Evolutionary conservation across 2,113 vertebrate species (phyloP).

Genomic region (Peucedramus taeniatus): DNA sequence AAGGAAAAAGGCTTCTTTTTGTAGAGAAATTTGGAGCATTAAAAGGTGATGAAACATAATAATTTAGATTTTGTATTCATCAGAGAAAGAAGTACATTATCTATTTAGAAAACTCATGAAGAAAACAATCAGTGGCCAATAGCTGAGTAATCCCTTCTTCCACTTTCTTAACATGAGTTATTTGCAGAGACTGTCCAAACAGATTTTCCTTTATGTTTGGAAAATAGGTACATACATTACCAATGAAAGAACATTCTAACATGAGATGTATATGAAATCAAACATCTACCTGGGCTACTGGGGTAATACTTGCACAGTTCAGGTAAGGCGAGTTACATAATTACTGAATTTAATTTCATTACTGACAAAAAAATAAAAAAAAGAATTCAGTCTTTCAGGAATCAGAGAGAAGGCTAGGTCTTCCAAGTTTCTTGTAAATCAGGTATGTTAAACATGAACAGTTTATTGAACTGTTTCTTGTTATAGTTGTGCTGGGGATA

Average conservation of each 20-base stretch:
- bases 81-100: background rate
- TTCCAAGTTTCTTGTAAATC: background rate
- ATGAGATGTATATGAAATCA: background rate
- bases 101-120: background rate
- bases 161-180: background rate
- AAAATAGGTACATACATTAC: background rate
- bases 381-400: background rate
- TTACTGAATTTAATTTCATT: background rate
- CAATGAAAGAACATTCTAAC: background rate
- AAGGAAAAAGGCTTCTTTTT: background rate
- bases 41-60: background rate
- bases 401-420: background rate
- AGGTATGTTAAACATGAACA: background rate
- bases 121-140: background rate
- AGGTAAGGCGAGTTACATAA: background rate
- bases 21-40: background rate
- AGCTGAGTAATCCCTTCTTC: background rate
- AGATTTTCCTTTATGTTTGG: background rate
- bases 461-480: background rate
- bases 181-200: background rate
- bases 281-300: background rate
- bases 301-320: background rate
- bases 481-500: background rate
- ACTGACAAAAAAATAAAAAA: background rate
- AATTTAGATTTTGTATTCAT: background rate